A percentile compares a stretch with the other conserved stretches of the same genome.
phyloP scores from a whole-genome alignment of 2,113 vertebrate genomes.

The Gasterosteus aculeatus region DNA sequence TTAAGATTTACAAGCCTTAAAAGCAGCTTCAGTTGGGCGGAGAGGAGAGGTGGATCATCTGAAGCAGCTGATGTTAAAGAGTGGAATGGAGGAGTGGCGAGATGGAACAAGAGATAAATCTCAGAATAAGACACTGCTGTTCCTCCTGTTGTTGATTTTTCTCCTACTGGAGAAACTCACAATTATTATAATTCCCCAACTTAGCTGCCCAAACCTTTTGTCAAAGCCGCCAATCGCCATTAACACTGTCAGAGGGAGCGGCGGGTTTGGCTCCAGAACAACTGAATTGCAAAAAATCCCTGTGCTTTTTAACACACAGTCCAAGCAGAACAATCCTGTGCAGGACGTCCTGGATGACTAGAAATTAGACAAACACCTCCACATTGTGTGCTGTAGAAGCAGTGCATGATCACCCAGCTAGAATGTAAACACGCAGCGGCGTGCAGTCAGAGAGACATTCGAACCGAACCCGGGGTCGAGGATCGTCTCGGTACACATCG shows the following conservation, averaged over 20 bases:
- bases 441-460: slow-evolving; percentile 40
- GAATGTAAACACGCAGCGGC: slow-evolving; percentile 47
- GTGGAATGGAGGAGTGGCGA: slow-evolving; percentile 25
- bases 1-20: slow-evolving; percentile 84
- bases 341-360: neutral
- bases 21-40: slow-evolving; percentile 69
- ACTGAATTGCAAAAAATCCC: neutral
- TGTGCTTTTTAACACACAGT: neutral
- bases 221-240: slow-evolving; percentile 51
- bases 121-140: slow-evolving; percentile 8
- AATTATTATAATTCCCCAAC: slow-evolving; percentile 27
- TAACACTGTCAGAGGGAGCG: slow-evolving; percentile 37
- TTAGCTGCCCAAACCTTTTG: slow-evolving; percentile 50
- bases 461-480: slow-evolving; percentile 21
- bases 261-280: slow-evolving; percentile 33
- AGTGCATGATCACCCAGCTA: slow-evolving; percentile 14
- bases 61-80: slow-evolving; percentile 27
- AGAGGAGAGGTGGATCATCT: slow-evolving; percentile 34
- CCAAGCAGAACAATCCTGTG: neutral
- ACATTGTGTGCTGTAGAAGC: neutral
- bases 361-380: neutral
- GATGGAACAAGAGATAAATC: slow-evolving; percentile 53
- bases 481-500: slow-evolving; percentile 7
- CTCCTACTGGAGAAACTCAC: slow-evolving; percentile 29
- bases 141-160: slow-evolving; percentile 20